Base-by-base conservation (phyloP, 1,140 invertebrate species). In the Coptotermes formosanus region DNA sequence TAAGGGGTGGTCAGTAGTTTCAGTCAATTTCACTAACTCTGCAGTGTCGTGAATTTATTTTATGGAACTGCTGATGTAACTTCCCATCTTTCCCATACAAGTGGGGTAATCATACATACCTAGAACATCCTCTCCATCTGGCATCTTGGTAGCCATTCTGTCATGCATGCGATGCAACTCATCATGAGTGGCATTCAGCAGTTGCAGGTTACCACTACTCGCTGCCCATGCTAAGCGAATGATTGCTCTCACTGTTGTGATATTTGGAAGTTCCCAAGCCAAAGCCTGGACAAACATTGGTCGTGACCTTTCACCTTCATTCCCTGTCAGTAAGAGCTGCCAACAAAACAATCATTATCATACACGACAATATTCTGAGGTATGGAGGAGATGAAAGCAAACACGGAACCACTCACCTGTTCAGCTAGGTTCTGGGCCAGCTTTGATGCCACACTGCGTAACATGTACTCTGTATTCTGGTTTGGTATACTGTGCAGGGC, bases 191-290 rank as follows among this genome's bases (percentile, higher is more conserved):
- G 93, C 92, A 88, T 95, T 94, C 6, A 95, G 90, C 19, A 95
- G 92, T 88, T 94, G 93, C 25, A 96, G 90, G 89, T 94, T 95
- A 19, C 95, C 94, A 82, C 93, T 94, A 69, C 95, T 94, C 3
- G 95, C 94, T 11, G 96, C 94, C 95, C 96, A 97, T 19, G 96
- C 95, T 86, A 97, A 91, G 89, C 94, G 94, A 84, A 96, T 94
- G 87, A 96, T 92, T 75, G 95, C 93, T 89, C 93, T 92, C 82
- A 96, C 94, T 38, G 95, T 95, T 82, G 91, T 92, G 43, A 93
- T 91, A 88, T 95, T 94, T 12, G 95, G 95, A 87, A 95, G 90
- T 87, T 94, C 92, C 92, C 94, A 94, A 55, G 92, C 92, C 55
- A 94, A 87, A 0, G 94, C 94, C 82, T 94, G 92, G 85, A 91